These are phyloP conservation scores for Halcyon badia DNA, from an alignment of 2,797 vertebrate genomes.

Conservation along the genomic window DNA sequence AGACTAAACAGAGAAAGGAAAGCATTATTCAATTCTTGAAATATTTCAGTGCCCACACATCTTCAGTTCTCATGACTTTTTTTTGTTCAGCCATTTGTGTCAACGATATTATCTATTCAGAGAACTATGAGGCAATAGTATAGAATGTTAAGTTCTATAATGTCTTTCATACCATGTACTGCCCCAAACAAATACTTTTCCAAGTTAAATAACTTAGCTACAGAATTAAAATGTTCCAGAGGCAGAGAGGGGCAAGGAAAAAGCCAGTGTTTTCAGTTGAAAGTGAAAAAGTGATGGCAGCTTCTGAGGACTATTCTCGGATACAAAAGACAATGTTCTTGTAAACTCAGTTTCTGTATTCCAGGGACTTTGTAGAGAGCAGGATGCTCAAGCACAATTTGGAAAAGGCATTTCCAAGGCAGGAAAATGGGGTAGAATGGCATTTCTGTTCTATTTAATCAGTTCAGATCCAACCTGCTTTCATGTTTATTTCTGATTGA, in stretches of 20 bases:
- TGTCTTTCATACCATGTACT: constrained; percentile 51
- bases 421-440: not conserved
- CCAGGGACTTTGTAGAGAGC: not conserved
- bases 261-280: not conserved
- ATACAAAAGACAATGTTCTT: not conserved
- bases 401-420: not conserved
- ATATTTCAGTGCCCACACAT: constrained; percentile 75
- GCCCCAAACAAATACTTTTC: not conserved
- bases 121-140: constrained; percentile 62
- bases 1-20: constrained; percentile 61
- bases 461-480: not conserved
- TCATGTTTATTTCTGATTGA: not conserved
- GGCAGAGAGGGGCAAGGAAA: not conserved
- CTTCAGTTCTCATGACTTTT: constrained; percentile 73
- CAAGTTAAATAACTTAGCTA: constrained; percentile 12
- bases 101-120: constrained; percentile 68
- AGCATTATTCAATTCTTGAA: constrained; percentile 71
- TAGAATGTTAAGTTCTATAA: constrained; percentile 52
- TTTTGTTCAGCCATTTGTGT: constrained; percentile 72
- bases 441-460: not conserved
- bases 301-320: not conserved
- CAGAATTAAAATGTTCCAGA: constrained; percentile 3
- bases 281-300: not conserved
- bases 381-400: not conserved
- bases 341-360: not conserved